Conservation (phyloP, 2,113 vertebrate species). For the Oophaga pumilio region DNA sequence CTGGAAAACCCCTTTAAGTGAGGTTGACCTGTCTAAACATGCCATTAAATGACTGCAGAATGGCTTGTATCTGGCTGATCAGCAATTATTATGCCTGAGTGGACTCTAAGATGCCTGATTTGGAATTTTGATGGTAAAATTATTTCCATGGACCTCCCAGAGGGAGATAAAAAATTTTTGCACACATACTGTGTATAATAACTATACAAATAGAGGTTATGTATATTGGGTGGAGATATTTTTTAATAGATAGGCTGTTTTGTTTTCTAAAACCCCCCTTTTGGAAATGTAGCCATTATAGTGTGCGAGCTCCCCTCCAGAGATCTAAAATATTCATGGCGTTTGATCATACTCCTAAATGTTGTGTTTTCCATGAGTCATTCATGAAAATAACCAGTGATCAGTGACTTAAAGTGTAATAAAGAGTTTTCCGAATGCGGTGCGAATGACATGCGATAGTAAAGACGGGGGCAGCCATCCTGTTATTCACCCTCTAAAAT, state of each 20-base stretch:
- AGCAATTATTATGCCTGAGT: no score
- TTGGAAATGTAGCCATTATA: background rate
- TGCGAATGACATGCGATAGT: background rate
- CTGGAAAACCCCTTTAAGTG: no score
- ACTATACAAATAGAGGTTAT: background rate
- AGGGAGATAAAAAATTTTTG: background rate
- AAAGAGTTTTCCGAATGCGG: background rate
- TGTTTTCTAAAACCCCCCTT: background rate
- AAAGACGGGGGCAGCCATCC: background rate
- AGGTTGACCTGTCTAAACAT: no score
- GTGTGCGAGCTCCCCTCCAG: background rate
- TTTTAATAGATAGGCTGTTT: background rate
- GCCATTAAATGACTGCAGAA: no score
- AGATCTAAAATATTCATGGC: background rate
- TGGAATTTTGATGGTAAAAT: background rate
- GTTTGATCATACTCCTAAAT: background rate
- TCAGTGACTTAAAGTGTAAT: background rate
- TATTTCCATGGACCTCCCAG: background rate
- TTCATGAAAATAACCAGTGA: background rate
- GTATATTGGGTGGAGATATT: background rate
- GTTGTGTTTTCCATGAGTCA: background rate
- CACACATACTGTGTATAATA: background rate
- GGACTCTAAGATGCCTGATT: no score
- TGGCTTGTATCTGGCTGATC: no score
- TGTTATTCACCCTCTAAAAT: constrained; percentile 7